Percentiles rank a stretch among this genome's conserved stretches.
Conservation (phyloP, 2,113 vertebrate genomes). For the Morone saxatilis region DNA sequence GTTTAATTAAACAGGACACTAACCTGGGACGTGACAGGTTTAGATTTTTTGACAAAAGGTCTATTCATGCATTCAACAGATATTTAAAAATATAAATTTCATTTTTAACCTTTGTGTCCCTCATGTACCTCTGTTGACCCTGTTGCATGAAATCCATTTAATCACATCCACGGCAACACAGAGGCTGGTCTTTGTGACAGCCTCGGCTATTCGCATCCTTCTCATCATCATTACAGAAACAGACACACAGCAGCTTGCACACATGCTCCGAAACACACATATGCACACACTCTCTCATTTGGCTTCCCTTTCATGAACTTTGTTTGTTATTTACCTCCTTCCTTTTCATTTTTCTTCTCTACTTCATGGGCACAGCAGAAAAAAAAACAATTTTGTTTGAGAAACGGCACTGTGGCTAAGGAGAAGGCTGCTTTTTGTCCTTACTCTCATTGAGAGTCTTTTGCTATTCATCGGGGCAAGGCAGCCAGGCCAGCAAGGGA, state of each 20-base stretch:
- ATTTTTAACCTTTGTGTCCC: slow-evolving; percentile 22
- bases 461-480: slow-evolving; percentile 73
- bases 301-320: slow-evolving; percentile 69
- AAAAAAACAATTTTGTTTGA: slow-evolving; percentile 60
- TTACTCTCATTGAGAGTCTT: slow-evolving; percentile 70
- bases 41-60: neutral
- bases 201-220: slow-evolving; percentile 44
- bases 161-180: slow-evolving; percentile 55
- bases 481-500: slow-evolving; percentile 63
- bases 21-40: neutral
- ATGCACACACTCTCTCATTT: slow-evolving; percentile 52
- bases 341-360: slow-evolving; percentile 42
- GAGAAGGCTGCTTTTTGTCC: slow-evolving; percentile 67
- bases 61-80: neutral
- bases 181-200: slow-evolving; percentile 56
- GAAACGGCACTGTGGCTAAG: slow-evolving; percentile 40
- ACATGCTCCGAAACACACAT: neutral
- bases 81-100: neutral
- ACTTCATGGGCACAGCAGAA: slow-evolving; percentile 17
- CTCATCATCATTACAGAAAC: slow-evolving; percentile 52
- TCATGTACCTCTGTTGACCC: slow-evolving; percentile 43
- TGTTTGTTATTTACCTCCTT: slow-evolving; percentile 56
- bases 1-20: slow-evolving; percentile 17
- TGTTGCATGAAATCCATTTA: slow-evolving; percentile 56
- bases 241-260: slow-evolving; percentile 12